Conservation (phyloP, 2,113 vertebrate genomes). For the Paraplagusia blochii region DNA sequence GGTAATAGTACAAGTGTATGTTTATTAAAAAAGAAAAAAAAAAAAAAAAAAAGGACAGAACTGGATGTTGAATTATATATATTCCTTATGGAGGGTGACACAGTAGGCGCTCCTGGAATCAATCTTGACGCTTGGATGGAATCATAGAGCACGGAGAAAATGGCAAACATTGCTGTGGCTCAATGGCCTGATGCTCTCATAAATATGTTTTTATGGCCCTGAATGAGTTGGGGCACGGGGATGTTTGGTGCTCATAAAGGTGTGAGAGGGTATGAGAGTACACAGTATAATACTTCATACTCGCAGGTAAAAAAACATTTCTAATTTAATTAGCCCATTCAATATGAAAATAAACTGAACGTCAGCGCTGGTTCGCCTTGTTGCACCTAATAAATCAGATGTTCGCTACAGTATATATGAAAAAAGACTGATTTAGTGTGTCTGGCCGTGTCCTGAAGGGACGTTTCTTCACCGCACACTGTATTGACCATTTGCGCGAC, state of each 20-base stretch:
- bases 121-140: constrained; percentile 75
- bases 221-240: constrained; percentile 59
- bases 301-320: constrained; percentile 62
- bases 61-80: constrained; percentile 74
- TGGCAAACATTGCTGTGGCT: constrained; percentile 75
- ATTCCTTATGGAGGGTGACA: constrained; percentile 75
- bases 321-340: constrained; percentile 73
- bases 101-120: constrained; percentile 73
- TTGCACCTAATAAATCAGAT: constrained; percentile 40
- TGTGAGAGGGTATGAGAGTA: constrained; percentile 35
- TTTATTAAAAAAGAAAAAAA: constrained; percentile 56
- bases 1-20: constrained; percentile 69
- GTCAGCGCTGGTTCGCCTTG: constrained; percentile 53
- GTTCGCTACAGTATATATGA: constrained; percentile 35
- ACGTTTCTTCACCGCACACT: constrained; percentile 19
- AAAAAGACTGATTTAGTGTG: constrained; percentile 50
- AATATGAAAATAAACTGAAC: constrained; percentile 65
- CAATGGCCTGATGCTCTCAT: constrained; percentile 75
- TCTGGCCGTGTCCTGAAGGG: constrained; percentile 19
- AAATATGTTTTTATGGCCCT: constrained; percentile 78
- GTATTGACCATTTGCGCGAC: constrained; percentile 54
- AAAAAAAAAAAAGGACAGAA: constrained; percentile 40
- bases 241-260: constrained; percentile 70
- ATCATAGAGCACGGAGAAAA: constrained; percentile 73
- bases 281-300: constrained; percentile 52